A percentile compares a stretch with the other conserved stretches of the same genome.
Conservation (phyloP, 2,113 vertebrate species). For the Chloropsis hardwickii region DNA sequence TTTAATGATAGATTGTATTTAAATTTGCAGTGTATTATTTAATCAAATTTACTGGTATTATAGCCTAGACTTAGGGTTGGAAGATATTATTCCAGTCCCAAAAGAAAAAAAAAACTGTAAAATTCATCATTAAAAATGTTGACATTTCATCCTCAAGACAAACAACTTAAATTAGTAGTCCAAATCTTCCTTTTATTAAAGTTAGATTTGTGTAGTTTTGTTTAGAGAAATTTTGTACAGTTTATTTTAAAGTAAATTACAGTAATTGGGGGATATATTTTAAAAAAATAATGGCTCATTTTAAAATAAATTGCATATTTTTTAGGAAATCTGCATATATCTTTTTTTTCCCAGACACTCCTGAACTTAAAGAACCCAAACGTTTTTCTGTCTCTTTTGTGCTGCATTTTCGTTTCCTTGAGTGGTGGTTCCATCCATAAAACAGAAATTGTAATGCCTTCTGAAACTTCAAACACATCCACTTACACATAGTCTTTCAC, state of each 20-base stretch:
- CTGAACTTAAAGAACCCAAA: background rate
- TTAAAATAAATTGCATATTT: background rate
- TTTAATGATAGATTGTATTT: background rate
- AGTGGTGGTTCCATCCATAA: background rate
- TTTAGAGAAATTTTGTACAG: background rate
- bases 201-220: background rate
- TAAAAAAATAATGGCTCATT: background rate
- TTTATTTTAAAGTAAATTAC: background rate
- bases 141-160: background rate
- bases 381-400: background rate
- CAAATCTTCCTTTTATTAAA: background rate
- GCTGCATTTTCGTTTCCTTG: background rate
- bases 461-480: background rate
- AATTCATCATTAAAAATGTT: background rate
- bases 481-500: background rate
- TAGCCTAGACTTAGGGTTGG: fast-evolving
- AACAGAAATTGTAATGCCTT: background rate
- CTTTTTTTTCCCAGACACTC: background rate
- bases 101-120: background rate
- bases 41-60: background rate
- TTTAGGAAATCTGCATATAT: background rate
- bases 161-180: background rate
- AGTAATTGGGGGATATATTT: background rate
- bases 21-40: background rate
- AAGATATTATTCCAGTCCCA: background rate